Evolutionary conservation across 2,113 vertebrate species (phyloP).

Genomic region (Lucifuga dentata): DNA sequence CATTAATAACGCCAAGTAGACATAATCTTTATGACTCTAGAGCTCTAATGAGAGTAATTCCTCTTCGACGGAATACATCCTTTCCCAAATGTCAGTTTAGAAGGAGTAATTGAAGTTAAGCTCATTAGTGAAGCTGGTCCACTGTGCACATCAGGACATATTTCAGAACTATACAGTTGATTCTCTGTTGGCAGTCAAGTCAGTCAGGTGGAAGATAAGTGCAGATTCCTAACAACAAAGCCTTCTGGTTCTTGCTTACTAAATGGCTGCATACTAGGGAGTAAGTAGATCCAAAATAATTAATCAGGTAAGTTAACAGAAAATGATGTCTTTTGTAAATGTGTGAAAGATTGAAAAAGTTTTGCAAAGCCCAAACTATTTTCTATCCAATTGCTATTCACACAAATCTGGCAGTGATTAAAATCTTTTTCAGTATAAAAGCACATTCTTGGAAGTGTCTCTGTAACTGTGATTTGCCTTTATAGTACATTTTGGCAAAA

Average conservation of each 20-base stretch:
- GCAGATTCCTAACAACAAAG: background rate
- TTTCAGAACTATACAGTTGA: conserved; percentile 43
- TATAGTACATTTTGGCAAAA: too few relatives aligned
- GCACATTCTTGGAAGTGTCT: background rate
- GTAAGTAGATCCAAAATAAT: background rate
- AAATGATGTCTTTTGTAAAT: background rate
- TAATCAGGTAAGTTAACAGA: background rate
- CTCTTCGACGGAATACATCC: conserved; percentile 65
- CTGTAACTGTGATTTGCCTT: background rate
- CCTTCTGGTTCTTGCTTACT: conserved; percentile 1
- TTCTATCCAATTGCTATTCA: too few relatives aligned
- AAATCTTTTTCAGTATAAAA: background rate
- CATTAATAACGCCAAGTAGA: conserved; percentile 63
- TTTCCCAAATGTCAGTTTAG: conserved; percentile 58
- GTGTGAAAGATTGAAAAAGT: too few relatives aligned
- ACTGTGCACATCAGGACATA: conserved; percentile 22
- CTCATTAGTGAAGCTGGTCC: conserved; percentile 68
- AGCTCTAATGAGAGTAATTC: conserved; percentile 70
- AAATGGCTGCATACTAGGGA: background rate
- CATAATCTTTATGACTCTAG: conserved; percentile 66
- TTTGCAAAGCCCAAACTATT: too few relatives aligned
- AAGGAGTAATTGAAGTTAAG: conserved; percentile 69
- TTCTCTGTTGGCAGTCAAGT: conserved; percentile 42
- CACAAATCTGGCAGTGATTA: too few relatives aligned
- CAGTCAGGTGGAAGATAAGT: background rate